Base-by-base conservation (phyloP, 1,140 invertebrate genomes). In the Cardiocondyla obscurior region DNA sequence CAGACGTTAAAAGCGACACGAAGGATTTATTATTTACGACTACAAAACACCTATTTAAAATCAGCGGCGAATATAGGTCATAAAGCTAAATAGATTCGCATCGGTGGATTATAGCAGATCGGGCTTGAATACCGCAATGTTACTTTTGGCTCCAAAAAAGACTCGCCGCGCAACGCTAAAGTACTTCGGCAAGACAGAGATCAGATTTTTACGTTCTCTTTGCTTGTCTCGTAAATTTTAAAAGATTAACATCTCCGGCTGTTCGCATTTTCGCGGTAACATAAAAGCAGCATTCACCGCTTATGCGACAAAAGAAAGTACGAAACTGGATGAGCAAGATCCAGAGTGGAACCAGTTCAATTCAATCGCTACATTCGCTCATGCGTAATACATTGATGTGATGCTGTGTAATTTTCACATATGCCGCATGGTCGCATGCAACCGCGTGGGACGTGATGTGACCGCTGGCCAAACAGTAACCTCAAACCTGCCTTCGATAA, bases 11-110 rank as follows among this genome's bases (percentile, higher is more conserved):
- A 73, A 16, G 22, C 49, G 69, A 39, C 39, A 81, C 49, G 51
- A 88, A 88, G 46, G 33, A 67, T 87, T 88, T 85, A 88, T 87
- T 85, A 36, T 53, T 53, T 69, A 30, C 64, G 69, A 82, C 53
- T 77, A 57, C 28, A 42, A 87, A 84, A 73, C 22, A 36, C 42
- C n/a, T 82, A 87, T 64, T 76, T 51, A 87, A 39, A 79, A 82
- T 83, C 57, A 36, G 25, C 16, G 22, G 22, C 30, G 30, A 60
- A 30, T 36, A 51, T 85, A 30, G 51, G 64, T 62, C 36, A 36
- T 3, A 64, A 55, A 70, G 3, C 8, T 44, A 65, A 65, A 70
- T 81, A 77, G 22, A 73, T 28, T 4, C 30, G 6, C 44, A 51
- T 65, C 4, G 14, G 28, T 7, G 16, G 51, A 30, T 65, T 19